Evolutionary conservation across 2,888 invertebrate species (phyloP).

Genomic region (Ochropacha duplaris): DNA sequence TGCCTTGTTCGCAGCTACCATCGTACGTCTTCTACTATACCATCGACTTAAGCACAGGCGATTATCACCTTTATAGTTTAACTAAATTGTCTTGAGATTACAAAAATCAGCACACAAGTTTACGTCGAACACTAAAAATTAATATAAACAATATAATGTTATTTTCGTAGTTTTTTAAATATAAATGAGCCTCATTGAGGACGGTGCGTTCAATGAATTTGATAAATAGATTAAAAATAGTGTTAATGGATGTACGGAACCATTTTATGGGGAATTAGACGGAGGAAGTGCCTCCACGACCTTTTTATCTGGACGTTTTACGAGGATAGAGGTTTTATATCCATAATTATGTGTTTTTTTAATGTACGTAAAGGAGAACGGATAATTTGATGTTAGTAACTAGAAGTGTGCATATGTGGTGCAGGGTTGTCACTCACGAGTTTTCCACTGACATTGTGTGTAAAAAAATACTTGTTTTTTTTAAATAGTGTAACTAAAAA

Average conservation of each 20-base stretch:
- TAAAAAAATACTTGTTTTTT: no score
- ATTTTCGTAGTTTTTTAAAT: conserved; percentile 72
- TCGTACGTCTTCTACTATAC: conserved; percentile 51
- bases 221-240: conserved; percentile 69
- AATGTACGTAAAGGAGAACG: conserved; percentile 62
- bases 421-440: conserved; percentile 29
- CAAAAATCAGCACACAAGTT: conserved; percentile 75
- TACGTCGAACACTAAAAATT: conserved; percentile 68
- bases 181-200: conserved; percentile 77
- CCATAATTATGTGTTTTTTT: conserved; percentile 75
- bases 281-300: conserved; percentile 73
- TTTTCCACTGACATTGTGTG: conserved; percentile 11
- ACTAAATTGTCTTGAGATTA: conserved; percentile 55
- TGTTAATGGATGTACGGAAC: conserved; percentile 70
- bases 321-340: conserved; percentile 77
- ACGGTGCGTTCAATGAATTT: conserved; percentile 75
- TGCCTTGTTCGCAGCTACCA: conserved; percentile 45
- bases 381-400: conserved; percentile 58
- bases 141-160: conserved; percentile 71
- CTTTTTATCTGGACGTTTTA: conserved; percentile 76
- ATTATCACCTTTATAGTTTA: conserved; percentile 51
- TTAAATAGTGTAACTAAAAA: no score
- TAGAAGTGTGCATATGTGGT: conserved; percentile 45
- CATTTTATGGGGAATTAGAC: conserved; percentile 68
- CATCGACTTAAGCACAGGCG: conserved; percentile 34